phyloP scores from a whole-genome alignment of 2,113 vertebrate genomes.

The Eurystomus gularis region DNA sequence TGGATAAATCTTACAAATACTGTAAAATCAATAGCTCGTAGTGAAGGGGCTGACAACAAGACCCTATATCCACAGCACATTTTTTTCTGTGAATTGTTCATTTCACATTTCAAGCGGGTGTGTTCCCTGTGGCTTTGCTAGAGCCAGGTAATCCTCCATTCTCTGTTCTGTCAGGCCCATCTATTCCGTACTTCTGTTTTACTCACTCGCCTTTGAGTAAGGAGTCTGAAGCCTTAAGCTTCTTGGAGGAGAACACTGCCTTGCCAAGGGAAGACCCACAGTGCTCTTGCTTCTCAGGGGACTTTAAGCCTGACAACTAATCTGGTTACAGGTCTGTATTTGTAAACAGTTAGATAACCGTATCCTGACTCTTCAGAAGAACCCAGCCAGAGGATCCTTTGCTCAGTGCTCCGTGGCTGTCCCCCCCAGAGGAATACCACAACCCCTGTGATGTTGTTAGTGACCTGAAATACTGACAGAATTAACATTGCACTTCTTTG shows the following conservation, averaged over 20 bases:
- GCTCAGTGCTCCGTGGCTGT: neutral
- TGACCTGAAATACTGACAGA: neutral
- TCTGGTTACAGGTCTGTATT: neutral
- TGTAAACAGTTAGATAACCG: neutral
- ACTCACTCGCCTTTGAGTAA: neutral
- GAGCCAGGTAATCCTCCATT: conserved; percentile 4
- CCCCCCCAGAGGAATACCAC: neutral
- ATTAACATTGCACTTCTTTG: neutral
- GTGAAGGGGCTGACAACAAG: conserved; percentile 54
- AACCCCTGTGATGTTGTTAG: neutral
- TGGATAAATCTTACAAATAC: conserved; percentile 70
- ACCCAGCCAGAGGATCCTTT: neutral
- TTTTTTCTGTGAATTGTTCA: conserved; percentile 26
- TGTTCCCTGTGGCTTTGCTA: conserved; percentile 20
- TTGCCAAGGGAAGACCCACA: neutral
- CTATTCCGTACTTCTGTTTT: neutral
- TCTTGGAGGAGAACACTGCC: neutral
- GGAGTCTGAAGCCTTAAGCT: neutral
- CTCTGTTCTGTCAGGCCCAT: neutral
- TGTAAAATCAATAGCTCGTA: conserved; percentile 71
- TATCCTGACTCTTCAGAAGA: neutral
- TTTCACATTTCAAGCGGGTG: neutral
- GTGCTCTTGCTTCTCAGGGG: neutral
- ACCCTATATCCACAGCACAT: conserved; percentile 10
- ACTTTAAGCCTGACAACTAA: neutral